phyloP scores from a whole-genome alignment of 2,888 invertebrate genomes.

The Andrena minutula region DNA sequence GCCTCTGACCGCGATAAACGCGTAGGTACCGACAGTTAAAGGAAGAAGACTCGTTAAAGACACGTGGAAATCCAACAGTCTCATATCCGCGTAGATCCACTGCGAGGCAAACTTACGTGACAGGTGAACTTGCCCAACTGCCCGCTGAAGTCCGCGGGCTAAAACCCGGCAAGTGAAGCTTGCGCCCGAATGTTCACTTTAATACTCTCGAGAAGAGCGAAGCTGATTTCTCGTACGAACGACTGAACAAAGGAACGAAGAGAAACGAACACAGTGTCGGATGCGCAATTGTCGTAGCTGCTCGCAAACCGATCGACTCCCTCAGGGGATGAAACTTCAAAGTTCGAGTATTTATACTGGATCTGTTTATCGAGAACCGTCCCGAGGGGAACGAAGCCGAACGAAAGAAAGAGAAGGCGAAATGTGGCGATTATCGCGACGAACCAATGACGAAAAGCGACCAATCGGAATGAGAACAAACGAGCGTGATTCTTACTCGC shows the following conservation, averaged over 20 bases:
- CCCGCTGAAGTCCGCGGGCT: not conserved
- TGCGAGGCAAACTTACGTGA: slow-evolving; percentile 8
- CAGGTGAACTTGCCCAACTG: not conserved
- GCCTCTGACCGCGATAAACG: not conserved
- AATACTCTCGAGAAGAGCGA: not conserved
- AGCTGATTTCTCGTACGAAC: not conserved
- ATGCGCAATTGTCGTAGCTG: too few relatives aligned
- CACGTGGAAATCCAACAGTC: not conserved
- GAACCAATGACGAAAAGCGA: slow-evolving; percentile 73
- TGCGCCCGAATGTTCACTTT: too few relatives aligned
- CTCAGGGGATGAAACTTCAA: slow-evolving; percentile 72
- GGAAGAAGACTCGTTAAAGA: not conserved
- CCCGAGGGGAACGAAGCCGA: slow-evolving; percentile 30
- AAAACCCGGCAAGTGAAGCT: too few relatives aligned
- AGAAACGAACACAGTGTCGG: too few relatives aligned
- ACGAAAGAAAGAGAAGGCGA: slow-evolving; percentile 32
- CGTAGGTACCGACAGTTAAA: not conserved
- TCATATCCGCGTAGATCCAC: not conserved
- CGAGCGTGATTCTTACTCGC: slow-evolving; percentile 46
- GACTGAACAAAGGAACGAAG: not conserved
- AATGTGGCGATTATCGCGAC: slow-evolving; percentile 64
- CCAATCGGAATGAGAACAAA: slow-evolving; percentile 31
- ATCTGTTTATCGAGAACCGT: slow-evolving; percentile 67
- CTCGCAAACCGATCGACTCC: not conserved
- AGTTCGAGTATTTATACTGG: slow-evolving; percentile 79